Base-by-base conservation (phyloP, 1,140 invertebrate species). In the Heliconius nattereri region DNA sequence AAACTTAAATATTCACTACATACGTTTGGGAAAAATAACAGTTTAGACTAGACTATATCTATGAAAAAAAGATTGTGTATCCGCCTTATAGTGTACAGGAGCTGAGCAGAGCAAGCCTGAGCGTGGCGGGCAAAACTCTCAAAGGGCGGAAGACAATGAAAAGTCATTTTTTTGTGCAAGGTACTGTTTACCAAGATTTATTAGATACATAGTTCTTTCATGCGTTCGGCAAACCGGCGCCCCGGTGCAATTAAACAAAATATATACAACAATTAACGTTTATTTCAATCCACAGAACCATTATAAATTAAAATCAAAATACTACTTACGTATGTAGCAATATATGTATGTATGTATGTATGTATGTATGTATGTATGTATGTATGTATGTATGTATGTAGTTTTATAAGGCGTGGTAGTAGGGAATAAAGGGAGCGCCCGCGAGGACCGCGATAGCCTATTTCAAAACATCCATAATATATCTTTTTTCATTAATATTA, bases 211-310 rank as follows among this genome's bases (percentile, higher is more conserved):
- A 86, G 89, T 87, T 81, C 87, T 81, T 85, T 49, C 72, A 75
- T 77, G 78, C 73, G 78, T 81, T 49, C 78, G n/a, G 83, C 79
- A 78, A 73, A 78, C 79, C 74, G 83, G 77, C 80, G 80, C 79
- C 78, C 85, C 81, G 60, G 60, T 74, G 76, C 73, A 90, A 91
- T 91, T 86, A 89, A 90, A 91, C 86, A 89, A 87, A 82, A 85
- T 91, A 89, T 86, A 89, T 91, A 94, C 92, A 94, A 94, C 91
- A 94, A 90, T 90, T 90, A 94, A 92, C 91, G 86, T 94, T 94
- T 94, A 93, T 92, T 94, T 94, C 88, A 93, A 91, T 94, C 90
- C 92, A 92, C 91, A 90, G 91, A 92, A 92, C 91, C 92, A 92
- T 91, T 60, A 90, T 91, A 94, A 92, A 89, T 94, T 89, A 92